Percentiles rank a stretch among this genome's conserved stretches.
Conservation (phyloP, 2,888 invertebrate genomes). For the Drosophila yooni region DNA sequence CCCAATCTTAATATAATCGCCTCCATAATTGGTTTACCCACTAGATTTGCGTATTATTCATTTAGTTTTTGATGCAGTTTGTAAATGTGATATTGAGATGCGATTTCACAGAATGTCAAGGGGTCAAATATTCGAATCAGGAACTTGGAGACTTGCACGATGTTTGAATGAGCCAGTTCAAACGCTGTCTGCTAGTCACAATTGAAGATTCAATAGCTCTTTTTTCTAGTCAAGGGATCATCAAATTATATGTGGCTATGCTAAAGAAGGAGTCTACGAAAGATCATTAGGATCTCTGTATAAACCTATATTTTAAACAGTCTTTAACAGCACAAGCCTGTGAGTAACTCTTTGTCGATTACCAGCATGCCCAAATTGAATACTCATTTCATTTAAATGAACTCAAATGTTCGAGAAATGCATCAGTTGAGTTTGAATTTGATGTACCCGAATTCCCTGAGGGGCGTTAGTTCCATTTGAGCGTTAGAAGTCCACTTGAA, state of each 20-base stretch:
- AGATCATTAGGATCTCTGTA: not conserved
- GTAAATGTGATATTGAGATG: not conserved
- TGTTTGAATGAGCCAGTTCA: not conserved
- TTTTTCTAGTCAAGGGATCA: not conserved
- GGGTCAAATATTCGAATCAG: not conserved
- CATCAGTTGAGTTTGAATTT: conserved; percentile 1
- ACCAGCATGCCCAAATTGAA: not conserved
- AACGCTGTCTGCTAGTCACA: not conserved
- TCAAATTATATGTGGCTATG: not conserved
- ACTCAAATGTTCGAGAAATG: not conserved
- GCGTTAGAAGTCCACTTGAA: conserved; percentile 27
- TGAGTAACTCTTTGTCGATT: not conserved
- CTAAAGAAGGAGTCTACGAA: not conserved
- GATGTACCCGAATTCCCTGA: conserved; percentile 24
- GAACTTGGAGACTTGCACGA: not conserved
- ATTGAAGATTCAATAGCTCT: not conserved
- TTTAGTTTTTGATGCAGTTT: not conserved
- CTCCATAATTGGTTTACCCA: not conserved
- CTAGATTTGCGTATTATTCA: not conserved
- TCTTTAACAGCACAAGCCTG: not conserved
- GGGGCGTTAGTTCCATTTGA: conserved; percentile 19
- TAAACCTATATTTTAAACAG: not conserved
- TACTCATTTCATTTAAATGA: not conserved
- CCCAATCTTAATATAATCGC: not conserved
- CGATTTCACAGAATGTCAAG: not conserved